phyloP scores from a whole-genome alignment of 92 coral and sea anemone genomes.

The Phymanthus crucifer region DNA sequence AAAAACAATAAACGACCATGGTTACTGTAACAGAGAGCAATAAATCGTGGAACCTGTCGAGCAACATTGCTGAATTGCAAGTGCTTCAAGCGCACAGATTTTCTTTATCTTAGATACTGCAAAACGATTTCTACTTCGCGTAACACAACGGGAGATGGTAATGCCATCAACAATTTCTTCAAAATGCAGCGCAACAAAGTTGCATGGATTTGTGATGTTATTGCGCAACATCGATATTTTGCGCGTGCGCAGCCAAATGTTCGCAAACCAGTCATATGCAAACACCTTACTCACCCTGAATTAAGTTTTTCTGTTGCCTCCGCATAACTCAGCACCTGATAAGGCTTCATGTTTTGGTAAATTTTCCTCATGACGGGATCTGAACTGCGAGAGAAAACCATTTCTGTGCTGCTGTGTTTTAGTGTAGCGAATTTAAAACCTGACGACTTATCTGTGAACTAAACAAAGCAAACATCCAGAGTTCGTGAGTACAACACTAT shows the following conservation, averaged over 20 bases:
- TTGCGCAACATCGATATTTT: background rate
- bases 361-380: slow-evolving; percentile 53
- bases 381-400: slow-evolving; percentile 58
- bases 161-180: no score
- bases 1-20: background rate
- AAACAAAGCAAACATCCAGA: background rate
- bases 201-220: no score
- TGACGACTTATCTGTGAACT: slow-evolving; percentile 51
- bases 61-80: no score
- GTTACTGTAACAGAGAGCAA: no score
- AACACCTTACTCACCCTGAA: slow-evolving; percentile 47
- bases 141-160: no score
- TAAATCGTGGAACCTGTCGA: no score
- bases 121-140: no score
- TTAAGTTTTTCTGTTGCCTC: slow-evolving; percentile 50
- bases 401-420: slow-evolving; percentile 61
- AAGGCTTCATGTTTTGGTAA: slow-evolving; percentile 63
- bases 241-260: background rate
- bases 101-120: no score
- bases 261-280: background rate
- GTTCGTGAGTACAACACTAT: no score
- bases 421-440: slow-evolving; percentile 69
- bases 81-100: no score
- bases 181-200: no score
- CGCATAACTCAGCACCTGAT: slow-evolving; percentile 45